These are phyloP conservation scores for Arctopsyche grandis DNA, from an alignment of 1,140 invertebrate genomes.

Conservation along the genomic window DNA sequence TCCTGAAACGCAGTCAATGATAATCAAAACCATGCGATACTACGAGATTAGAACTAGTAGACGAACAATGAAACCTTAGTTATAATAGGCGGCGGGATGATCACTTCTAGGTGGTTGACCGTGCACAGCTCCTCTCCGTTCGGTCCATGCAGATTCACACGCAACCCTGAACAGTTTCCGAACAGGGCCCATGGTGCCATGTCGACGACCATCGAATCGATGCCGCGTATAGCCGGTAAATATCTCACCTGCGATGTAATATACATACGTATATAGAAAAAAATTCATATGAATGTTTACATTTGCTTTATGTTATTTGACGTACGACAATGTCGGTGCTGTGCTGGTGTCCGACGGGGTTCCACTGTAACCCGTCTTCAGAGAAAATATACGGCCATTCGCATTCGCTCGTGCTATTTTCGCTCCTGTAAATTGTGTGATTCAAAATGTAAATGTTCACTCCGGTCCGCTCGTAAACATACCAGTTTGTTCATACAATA, in stretches of 20 bases:
- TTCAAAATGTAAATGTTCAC: background rate
- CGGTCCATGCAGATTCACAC: constrained; percentile 9
- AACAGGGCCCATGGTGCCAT: constrained; percentile 48
- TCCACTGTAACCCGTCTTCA: constrained; percentile 26
- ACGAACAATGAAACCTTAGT: constrained; percentile 14
- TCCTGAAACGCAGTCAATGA: constrained; percentile 27
- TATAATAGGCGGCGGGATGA: constrained; percentile 37
- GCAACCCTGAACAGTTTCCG: constrained; percentile 40
- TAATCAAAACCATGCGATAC: background rate
- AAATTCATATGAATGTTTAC: background rate
- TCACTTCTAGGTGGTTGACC: constrained; percentile 32
- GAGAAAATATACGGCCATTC: constrained; percentile 36
- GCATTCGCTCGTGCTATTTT: background rate
- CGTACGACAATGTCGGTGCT: constrained; percentile 21
- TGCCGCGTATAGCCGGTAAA: constrained; percentile 23
- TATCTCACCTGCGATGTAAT: constrained; percentile 37
- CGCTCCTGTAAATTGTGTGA: background rate
- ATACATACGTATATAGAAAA: background rate
- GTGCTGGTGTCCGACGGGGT: constrained; percentile 12
- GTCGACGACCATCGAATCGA: constrained; percentile 47
- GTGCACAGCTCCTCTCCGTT: constrained; percentile 37
- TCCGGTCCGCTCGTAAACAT: too few relatives aligned
- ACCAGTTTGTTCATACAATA: background rate
- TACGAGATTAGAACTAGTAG: too few relatives aligned
- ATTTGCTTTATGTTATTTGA: background rate